phyloP scores from a whole-genome alignment of 2,888 invertebrate species.

The Mythimna albipuncta region DNA sequence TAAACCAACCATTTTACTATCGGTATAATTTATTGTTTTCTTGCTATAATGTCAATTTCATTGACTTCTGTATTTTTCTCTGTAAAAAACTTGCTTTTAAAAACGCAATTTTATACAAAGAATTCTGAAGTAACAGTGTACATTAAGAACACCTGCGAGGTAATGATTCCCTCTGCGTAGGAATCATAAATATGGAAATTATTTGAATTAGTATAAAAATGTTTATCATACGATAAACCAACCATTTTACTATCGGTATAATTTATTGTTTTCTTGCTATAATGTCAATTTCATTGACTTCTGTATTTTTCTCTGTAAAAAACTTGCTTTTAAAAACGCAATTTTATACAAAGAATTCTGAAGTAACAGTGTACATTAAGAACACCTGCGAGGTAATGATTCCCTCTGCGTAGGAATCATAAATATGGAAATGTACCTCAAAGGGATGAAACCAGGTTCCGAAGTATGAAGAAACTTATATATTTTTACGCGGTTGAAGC shows the following conservation, averaged over 20 bases:
- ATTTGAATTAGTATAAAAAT: too few species aligned
- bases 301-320: neutral
- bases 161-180: constrained; percentile 63
- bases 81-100: constrained; percentile 7
- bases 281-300: neutral
- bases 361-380: constrained; percentile 67
- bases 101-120: constrained; percentile 48
- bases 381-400: constrained; percentile 71
- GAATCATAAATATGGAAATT: constrained; percentile 63
- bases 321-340: constrained; percentile 24
- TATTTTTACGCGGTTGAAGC: too few species aligned
- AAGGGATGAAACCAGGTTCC: too few species aligned
- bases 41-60: neutral
- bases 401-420: constrained; percentile 55
- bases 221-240: neutral
- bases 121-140: constrained; percentile 63
- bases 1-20: neutral
- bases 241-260: neutral
- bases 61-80: neutral
- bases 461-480: too few species aligned
- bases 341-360: constrained; percentile 60
- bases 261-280: neutral
- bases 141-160: constrained; percentile 71
- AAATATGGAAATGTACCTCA: constrained; percentile 55
- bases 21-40: neutral